Percentiles rank a stretch among this genome's conserved stretches.
phyloP scores from a whole-genome alignment of 1,140 invertebrate genomes.

The Pseudachorutes palmiensis region DNA sequence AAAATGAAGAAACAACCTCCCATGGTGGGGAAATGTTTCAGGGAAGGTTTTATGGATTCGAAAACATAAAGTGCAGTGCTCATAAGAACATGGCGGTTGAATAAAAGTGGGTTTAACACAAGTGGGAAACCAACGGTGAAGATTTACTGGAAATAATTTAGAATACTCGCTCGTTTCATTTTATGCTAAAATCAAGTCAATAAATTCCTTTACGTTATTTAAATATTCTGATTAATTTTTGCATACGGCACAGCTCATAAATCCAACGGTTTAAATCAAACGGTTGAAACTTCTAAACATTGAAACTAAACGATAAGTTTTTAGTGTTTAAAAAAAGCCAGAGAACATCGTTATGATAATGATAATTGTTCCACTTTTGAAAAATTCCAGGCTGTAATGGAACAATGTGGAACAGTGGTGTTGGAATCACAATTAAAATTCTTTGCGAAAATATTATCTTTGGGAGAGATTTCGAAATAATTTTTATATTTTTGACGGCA shows the following conservation, averaged over 20 bases:
- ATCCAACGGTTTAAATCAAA: too few species aligned
- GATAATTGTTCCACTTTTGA: constrained; percentile 9
- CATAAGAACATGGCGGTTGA: neutral
- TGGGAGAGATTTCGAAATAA: too few species aligned
- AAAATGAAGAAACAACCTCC: constrained; percentile 12
- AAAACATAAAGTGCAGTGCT: neutral
- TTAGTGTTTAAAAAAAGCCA: too few species aligned
- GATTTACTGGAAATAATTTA: neutral
- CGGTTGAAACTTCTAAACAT: too few species aligned
- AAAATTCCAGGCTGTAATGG: neutral
- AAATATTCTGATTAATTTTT: too few species aligned
- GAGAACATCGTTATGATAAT: too few species aligned
- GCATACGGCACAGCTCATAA: too few species aligned
- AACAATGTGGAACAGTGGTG: neutral
- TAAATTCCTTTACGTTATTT: too few species aligned
- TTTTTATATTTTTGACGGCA: neutral
- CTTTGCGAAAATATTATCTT: too few species aligned
- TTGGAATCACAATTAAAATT: neutral
- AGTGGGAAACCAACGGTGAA: neutral
- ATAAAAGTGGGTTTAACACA: neutral
- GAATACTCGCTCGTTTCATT: neutral
- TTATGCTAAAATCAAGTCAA: neutral
- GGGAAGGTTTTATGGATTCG: neutral
- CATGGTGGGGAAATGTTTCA: neutral
- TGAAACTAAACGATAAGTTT: too few species aligned